Percentiles rank a stretch among this genome's conserved stretches.
These are phyloP conservation scores for Trochalopteron elliotii DNA, from an alignment of 2,113 vertebrate genomes.

Conservation along the genomic window DNA sequence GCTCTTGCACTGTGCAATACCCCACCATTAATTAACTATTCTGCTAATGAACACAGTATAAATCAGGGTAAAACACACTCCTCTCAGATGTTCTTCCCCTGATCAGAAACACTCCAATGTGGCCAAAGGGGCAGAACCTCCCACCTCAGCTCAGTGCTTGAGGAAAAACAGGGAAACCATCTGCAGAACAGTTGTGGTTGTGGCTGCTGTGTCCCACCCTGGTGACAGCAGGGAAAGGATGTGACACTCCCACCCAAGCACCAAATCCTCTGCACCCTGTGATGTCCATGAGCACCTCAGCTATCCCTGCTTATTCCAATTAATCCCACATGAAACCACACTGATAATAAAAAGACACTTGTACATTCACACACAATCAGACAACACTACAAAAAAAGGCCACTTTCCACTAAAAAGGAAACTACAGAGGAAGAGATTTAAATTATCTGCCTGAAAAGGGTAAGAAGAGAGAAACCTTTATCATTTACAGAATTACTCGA, in stretches of 20 bases:
- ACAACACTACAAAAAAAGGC: not conserved
- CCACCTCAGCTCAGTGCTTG: not conserved
- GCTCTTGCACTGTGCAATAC: not conserved
- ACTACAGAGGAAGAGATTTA: not conserved
- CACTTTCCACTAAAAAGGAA: not conserved
- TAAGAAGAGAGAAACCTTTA: not conserved
- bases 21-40: not conserved
- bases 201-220: no score
- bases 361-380: not conserved
- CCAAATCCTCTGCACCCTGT: not conserved
- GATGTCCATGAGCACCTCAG: not conserved
- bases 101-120: not conserved
- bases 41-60: not conserved
- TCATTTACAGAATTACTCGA: not conserved
- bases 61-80: not conserved
- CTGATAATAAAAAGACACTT: not conserved
- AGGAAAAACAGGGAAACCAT: not conserved
- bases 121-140: not conserved
- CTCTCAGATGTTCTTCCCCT: not conserved
- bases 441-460: not conserved
- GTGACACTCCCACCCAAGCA: not conserved
- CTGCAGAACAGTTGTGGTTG: accelerated
- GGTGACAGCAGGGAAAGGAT: not conserved
- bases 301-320: not conserved
- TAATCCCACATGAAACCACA: not conserved